phyloP scores from a whole-genome alignment of 2,797 vertebrate species.

The Cebuella pygmaea region DNA sequence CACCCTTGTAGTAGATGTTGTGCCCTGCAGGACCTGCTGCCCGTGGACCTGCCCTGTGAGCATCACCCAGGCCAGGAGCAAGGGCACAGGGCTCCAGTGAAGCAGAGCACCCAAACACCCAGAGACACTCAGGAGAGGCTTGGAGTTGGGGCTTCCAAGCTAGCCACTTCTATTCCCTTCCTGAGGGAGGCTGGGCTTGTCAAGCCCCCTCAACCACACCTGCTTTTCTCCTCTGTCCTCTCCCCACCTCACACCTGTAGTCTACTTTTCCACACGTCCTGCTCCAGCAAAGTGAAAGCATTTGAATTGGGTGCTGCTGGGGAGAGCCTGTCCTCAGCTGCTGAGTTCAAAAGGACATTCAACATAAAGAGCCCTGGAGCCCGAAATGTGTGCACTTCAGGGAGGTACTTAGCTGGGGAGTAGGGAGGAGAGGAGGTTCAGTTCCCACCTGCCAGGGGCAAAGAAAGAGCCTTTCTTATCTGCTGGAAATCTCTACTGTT shows the following conservation, averaged over 20 bases:
- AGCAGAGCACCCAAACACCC: not conserved
- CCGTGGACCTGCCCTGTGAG: not conserved
- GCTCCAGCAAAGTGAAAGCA: not conserved
- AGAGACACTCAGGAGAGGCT: not conserved
- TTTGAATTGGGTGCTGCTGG: not conserved
- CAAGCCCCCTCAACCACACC: not conserved
- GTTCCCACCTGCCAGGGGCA: not conserved
- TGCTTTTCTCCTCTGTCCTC: not conserved
- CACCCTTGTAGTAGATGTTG: not conserved
- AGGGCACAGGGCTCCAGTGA: rapidly evolving
- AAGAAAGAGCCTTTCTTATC: not conserved
- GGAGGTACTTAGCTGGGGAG: not conserved
- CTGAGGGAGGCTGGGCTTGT: not conserved
- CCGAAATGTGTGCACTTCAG: not conserved
- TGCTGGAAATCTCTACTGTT: not conserved
- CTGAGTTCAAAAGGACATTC: not conserved
- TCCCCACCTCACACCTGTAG: not conserved
- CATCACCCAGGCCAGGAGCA: not conserved
- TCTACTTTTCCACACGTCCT: not conserved
- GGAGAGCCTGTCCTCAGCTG: not conserved
- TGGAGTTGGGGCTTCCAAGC: not conserved
- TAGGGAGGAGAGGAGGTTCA: not conserved
- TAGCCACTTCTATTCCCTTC: not conserved
- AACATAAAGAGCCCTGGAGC: not conserved
- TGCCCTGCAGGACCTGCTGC: rapidly evolving